Base-by-base conservation (phyloP, 2,888 invertebrate genomes). In the Pegoplata infirma region DNA sequence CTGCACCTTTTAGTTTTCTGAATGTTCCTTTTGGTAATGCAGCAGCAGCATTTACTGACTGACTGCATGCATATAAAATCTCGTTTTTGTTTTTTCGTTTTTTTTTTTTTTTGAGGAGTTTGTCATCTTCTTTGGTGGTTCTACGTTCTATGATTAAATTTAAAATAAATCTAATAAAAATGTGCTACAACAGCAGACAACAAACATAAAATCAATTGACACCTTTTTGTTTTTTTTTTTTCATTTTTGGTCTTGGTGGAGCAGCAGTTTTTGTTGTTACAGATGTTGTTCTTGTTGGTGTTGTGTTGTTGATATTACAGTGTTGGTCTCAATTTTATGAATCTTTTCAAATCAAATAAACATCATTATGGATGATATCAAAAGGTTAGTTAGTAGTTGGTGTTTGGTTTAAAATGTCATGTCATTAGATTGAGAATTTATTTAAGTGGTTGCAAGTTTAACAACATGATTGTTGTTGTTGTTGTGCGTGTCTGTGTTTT, bases 161-260 rank as follows among this genome's bases (percentile, higher is more conserved):
- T 75, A 67, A 75, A 53, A 67, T 75, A 79, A 79, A 79, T 79
- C 79, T 71, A 79, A 79, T 79, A 79, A 74, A 67, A 72, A 72
- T 73, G 53, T 69, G 56, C 58, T 64, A 49, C 58, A 72, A 58
- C 67, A 67, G 67, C 49, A 76, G 53, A 67, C 56, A 67, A 76
- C 61, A 59, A 76, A 76, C 73, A 80, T 76, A 76, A 75, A 81
- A 81, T 78, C 78, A 78, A 81, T 78, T 80, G 80, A 80, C 76
- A 76, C 76, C 73, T 76, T 80, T 76, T 67, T 17, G 14, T 58
- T 36, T 49, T 28, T 1, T 59, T 44, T 7, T 46, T 67, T 8
- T 40, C 17, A 55, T n/a, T n/a, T n/a, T n/a, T n/a, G n/a, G n/a
- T n/a, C n/a, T n/a, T 8, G 6, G 64, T 47, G 55, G 8, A 40